Evolutionary conservation across 2,113 vertebrate genomes (phyloP), one percentile per base, ranked within the genome.

Genomic region (Halichoerus grypus): DNA sequence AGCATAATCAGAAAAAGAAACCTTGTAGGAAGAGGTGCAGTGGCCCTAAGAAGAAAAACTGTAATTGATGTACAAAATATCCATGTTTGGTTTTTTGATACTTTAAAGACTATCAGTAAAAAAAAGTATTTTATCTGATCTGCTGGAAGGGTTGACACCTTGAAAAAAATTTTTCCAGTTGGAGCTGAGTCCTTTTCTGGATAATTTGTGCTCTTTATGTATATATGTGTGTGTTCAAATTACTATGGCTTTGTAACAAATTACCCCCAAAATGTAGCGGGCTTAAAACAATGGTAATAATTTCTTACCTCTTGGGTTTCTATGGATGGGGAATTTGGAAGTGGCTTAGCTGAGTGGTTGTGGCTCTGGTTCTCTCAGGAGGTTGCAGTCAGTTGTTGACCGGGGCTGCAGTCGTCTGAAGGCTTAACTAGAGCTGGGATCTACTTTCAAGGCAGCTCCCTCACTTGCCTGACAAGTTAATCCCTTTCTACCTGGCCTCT

Each of bases 401-500:
- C 13, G 5, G n/a, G 72, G 24, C 11, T 28, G 0, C 4, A 3
- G 9, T n/a, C 22, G 39, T 46, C n/a, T 1, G 10, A 31, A 71
- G 28, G 21, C 36, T 36, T 16, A 1, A 15, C 51, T 1, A 28
- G 80, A 39, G 69, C 39, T 13, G 13, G 16, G 61, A 16, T 51
- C 55, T 16, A 8, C 14, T 49, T 72, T 24, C 51, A 36, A 19
- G 65, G 46, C 21, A 39, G 74, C 21, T 31, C 24, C 28, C 5
- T 51, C 31, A 7, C 10, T 4, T 16, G 46, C 26, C 33, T 42
- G 55, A 24, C 3, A 19, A 0, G 19, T 22, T 3, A 4, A 10
- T 15, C 31, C 36, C 6, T 79, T 7, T 33, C 24, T 28, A 1
- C 0, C 5, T 7, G 63, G 0, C 22, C 0, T 36, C 36, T 57